Evolutionary conservation across 1,140 invertebrate genomes (phyloP).

Genomic region (Glossosoma conforme): DNA sequence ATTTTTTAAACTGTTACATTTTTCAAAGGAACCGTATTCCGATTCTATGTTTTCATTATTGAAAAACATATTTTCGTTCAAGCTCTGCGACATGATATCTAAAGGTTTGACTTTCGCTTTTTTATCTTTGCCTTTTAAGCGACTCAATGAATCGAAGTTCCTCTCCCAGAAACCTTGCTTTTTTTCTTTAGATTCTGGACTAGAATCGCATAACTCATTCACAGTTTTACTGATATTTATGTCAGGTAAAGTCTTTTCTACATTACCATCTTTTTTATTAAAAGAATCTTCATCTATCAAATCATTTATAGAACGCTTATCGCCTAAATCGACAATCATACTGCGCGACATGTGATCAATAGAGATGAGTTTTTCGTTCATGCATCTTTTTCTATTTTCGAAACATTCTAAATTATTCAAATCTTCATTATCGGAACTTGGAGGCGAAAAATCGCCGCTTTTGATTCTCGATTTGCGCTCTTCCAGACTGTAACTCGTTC

Average conservation of each 20-base stretch:
- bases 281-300: conserved; percentile 23
- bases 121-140: conserved; percentile 43
- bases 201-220: no score
- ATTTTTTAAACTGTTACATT: conserved; percentile 44
- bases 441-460: conserved; percentile 47
- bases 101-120: conserved; percentile 40
- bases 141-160: conserved; percentile 46
- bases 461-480: conserved; percentile 42
- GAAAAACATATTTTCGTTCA: conserved; percentile 57
- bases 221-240: conserved; percentile 11
- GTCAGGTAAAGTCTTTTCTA: neutral
- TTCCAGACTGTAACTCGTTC: conserved; percentile 43
- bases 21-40: conserved; percentile 39
- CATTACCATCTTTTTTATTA: conserved; percentile 12
- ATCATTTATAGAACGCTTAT: conserved; percentile 37
- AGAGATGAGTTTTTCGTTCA: conserved; percentile 47
- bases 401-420: conserved; percentile 39
- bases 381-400: conserved; percentile 41
- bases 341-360: conserved; percentile 57
- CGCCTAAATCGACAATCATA: conserved; percentile 46
- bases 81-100: conserved; percentile 56
- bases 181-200: conserved; percentile 36
- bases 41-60: conserved; percentile 47
- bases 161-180: conserved; percentile 52
- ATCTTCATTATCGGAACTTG: conserved; percentile 47